These are phyloP conservation scores for Meloidogyne floridensis DNA, from an alignment of 1,140 invertebrate species.

Conservation along the genomic window DNA sequence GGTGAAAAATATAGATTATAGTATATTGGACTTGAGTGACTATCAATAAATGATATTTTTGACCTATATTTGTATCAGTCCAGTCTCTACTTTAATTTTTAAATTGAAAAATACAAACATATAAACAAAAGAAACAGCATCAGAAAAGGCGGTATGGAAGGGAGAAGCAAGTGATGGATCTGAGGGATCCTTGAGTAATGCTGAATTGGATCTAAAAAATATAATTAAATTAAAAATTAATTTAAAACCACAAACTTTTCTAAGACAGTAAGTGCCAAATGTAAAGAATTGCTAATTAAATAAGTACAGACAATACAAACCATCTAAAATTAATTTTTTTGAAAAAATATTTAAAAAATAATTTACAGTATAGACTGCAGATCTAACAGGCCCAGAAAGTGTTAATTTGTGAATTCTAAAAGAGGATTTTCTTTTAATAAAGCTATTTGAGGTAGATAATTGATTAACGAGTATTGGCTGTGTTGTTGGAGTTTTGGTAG, in stretches of 20 bases:
- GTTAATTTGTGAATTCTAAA: slow-evolving; percentile 30
- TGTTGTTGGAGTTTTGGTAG: not conserved
- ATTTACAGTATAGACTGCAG: slow-evolving; percentile 25
- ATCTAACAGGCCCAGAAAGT: slow-evolving; percentile 10
- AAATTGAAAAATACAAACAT: not conserved
- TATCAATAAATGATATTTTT: no score
- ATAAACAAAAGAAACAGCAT: slow-evolving; percentile 45
- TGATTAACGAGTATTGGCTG: not conserved
- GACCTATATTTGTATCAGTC: no score
- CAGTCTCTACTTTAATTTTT: no score
- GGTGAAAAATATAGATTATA: no score
- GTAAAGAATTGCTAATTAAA: slow-evolving; percentile 54
- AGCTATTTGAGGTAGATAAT: not conserved
- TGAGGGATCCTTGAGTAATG: slow-evolving; percentile 45
- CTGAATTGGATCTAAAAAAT: slow-evolving; percentile 46
- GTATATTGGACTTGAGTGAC: no score
- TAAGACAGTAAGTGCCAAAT: slow-evolving; percentile 54
- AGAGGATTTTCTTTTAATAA: slow-evolving; percentile 9
- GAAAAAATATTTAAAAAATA: not conserved
- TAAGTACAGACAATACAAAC: slow-evolving; percentile 38
- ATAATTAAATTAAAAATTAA: not conserved
- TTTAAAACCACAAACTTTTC: slow-evolving; percentile 42
- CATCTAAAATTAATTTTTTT: slow-evolving; percentile 25
- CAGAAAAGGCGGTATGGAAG: slow-evolving; percentile 60
- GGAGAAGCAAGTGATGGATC: slow-evolving; percentile 57